A percentile compares a stretch with the other conserved stretches of the same genome.
These are phyloP conservation scores for Berghia stephanieae DNA, from an alignment of 1,140 invertebrate species.

Conservation along the genomic window DNA sequence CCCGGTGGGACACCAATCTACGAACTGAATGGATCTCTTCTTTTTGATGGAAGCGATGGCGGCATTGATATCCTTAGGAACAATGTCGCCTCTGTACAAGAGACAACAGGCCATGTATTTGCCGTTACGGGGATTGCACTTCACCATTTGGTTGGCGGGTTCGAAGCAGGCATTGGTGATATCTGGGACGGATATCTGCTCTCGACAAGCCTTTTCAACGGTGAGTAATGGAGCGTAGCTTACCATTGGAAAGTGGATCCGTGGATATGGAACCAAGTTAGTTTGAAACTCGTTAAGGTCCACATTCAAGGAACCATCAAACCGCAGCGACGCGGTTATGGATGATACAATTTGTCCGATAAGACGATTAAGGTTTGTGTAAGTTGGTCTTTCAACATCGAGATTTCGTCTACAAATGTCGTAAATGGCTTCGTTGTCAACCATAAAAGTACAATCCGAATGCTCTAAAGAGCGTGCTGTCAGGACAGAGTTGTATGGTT, in stretches of 20 bases:
- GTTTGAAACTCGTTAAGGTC: slow-evolving; percentile 79
- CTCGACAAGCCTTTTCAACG: slow-evolving; percentile 69
- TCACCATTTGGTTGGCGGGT: too few species aligned
- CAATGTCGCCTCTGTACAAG: slow-evolving; percentile 69
- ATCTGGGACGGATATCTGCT: slow-evolving; percentile 64
- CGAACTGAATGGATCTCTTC: too few species aligned
- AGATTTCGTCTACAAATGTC: too few species aligned
- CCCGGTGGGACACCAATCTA: too few species aligned
- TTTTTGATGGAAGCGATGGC: slow-evolving; percentile 63
- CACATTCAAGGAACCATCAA: slow-evolving; percentile 79
- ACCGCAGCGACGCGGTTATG: slow-evolving; percentile 70
- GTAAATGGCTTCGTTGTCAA: too few species aligned
- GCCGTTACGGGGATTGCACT: too few species aligned
- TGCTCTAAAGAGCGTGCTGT: slow-evolving; percentile 53
- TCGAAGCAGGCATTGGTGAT: too few species aligned
- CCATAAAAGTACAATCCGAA: slow-evolving; percentile 42
- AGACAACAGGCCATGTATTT: slow-evolving; percentile 76
- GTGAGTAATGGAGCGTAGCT: slow-evolving; percentile 57
- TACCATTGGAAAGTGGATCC: slow-evolving; percentile 61
- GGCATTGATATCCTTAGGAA: slow-evolving; percentile 68
- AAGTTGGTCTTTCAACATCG: slow-evolving; percentile 73
- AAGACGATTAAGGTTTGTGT: slow-evolving; percentile 57
- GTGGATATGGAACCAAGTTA: slow-evolving; percentile 69
- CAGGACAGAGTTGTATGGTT: too few species aligned
- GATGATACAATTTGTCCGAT: too few species aligned